phyloP scores from a whole-genome alignment of 2,113 vertebrate species.

The Phainopepla nitens region DNA sequence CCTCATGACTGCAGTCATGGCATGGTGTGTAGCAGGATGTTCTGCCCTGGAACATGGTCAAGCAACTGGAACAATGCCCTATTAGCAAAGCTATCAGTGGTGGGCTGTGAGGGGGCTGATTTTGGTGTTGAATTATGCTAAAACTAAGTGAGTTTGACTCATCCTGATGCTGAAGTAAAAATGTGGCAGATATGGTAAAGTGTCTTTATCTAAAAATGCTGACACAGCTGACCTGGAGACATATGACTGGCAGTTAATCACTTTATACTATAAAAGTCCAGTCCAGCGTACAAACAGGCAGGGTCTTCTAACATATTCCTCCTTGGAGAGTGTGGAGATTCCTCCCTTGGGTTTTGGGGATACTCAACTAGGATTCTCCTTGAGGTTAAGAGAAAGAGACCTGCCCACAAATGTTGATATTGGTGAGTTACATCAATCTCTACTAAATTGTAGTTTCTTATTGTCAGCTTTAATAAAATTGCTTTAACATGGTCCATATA shows the following conservation, averaged over 20 bases:
- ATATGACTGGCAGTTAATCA: background rate
- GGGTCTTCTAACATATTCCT: background rate
- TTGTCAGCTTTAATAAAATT: background rate
- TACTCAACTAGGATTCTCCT: background rate
- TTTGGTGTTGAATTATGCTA: background rate
- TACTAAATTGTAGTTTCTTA: background rate
- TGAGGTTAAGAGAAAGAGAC: background rate
- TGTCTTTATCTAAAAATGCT: background rate
- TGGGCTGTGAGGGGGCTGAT: background rate
- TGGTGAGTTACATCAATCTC: background rate
- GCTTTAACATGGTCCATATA: background rate
- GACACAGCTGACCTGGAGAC: background rate
- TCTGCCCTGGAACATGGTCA: background rate
- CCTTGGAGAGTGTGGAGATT: background rate
- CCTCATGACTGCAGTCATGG: background rate
- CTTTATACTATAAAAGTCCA: background rate
- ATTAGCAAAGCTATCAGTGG: too few relatives aligned
- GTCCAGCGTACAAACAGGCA: background rate
- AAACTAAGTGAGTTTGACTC: background rate
- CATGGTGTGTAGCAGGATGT: background rate
- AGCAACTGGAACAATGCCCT: background rate
- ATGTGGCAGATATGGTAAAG: background rate
- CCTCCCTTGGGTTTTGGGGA: background rate
- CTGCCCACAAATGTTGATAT: rapidly evolving
- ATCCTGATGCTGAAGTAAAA: background rate